phyloP scores from a whole-genome alignment of 2,888 invertebrate species.

The Ischnus inquisitorius region DNA sequence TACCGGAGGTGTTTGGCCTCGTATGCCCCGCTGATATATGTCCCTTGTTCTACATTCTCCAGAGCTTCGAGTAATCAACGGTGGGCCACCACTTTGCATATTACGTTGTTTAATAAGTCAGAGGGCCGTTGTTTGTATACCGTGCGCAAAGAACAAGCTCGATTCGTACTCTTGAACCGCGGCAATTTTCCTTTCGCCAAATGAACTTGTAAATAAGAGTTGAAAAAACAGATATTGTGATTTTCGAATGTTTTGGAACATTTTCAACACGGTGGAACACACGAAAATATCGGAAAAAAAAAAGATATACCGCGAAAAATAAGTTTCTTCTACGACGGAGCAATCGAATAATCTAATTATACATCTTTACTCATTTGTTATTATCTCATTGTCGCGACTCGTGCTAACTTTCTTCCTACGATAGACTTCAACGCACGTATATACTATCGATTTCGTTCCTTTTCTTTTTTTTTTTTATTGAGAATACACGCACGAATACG shows the following conservation, averaged over 20 bases:
- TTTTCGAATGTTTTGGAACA: too few relatives aligned
- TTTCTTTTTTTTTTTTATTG: not conserved
- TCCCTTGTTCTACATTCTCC: slow-evolving; percentile 25
- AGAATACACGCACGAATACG: not conserved
- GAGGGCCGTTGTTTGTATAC: not conserved
- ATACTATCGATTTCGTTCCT: slow-evolving; percentile 7
- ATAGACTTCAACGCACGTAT: not conserved
- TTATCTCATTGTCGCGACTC: not conserved
- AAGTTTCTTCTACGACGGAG: too few relatives aligned
- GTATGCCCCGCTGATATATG: slow-evolving; percentile 26
- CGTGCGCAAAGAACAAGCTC: not conserved
- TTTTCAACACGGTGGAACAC: too few relatives aligned
- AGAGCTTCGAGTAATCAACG: not conserved
- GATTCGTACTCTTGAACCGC: not conserved
- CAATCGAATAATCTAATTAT: too few relatives aligned
- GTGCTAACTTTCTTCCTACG: not conserved
- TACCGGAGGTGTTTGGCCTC: not conserved
- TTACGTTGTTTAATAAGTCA: not conserved
- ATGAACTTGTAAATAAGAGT: too few relatives aligned
- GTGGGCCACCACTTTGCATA: slow-evolving; percentile 30
- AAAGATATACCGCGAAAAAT: not conserved
- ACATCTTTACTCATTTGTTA: not conserved
- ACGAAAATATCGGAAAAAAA: not conserved
- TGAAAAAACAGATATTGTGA: too few relatives aligned
- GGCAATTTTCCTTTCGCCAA: not conserved